These are phyloP conservation scores for Proteles cristata DNA, from an alignment of 2,113 vertebrate species.

Conservation along the genomic window DNA sequence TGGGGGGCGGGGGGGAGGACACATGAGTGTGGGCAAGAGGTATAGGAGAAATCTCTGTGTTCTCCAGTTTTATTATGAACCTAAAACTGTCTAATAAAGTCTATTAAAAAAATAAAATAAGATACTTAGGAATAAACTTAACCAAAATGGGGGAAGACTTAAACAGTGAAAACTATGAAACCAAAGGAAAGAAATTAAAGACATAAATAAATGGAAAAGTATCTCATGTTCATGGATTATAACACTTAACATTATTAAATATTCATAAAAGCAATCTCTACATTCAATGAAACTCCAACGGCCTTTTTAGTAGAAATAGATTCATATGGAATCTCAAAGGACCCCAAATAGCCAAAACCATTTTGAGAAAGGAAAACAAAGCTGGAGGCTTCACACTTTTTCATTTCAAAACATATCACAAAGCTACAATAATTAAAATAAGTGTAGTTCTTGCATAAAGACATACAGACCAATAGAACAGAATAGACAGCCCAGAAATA, in stretches of 20 bases:
- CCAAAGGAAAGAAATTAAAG: background rate
- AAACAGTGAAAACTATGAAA: background rate
- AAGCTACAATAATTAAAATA: background rate
- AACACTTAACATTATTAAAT: background rate
- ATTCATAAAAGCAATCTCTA: background rate
- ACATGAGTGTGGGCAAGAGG: too few relatives aligned
- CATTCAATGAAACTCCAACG: background rate
- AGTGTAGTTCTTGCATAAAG: background rate
- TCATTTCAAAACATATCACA: background rate
- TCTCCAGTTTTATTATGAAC: background rate
- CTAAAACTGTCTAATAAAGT: background rate
- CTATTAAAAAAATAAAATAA: background rate
- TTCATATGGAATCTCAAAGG: background rate
- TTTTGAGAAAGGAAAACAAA: slow-evolving; percentile 25
- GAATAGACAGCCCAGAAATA: background rate
- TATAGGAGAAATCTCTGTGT: background rate
- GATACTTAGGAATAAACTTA: background rate
- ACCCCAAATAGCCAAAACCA: background rate
- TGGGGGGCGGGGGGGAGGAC: background rate
- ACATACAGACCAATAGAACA: background rate
- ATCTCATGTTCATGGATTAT: background rate
- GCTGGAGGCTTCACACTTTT: background rate
- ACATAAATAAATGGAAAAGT: background rate
- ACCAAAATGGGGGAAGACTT: background rate
- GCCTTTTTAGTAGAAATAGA: background rate